Conservation (phyloP, 2,888 invertebrate species). For the Drosophila aldrichi region DNA sequence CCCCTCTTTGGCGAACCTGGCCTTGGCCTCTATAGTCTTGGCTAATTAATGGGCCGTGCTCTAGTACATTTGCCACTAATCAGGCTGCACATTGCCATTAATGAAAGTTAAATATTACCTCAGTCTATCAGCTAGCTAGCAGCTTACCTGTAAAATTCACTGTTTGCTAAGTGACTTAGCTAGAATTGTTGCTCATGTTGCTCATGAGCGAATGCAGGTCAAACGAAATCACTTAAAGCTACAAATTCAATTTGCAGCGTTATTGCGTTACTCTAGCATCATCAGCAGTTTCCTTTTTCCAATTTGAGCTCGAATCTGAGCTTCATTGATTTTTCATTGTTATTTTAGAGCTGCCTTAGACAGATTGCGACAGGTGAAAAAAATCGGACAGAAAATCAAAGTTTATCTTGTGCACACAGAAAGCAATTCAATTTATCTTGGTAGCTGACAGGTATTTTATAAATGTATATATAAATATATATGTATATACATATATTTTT, state of each 20-base stretch:
- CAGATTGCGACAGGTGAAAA: neutral
- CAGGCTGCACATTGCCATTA: conserved; percentile 5
- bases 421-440: neutral
- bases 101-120: conserved; percentile 16
- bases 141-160: neutral
- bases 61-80: conserved; percentile 13
- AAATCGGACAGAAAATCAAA: neutral
- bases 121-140: neutral
- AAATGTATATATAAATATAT: neutral
- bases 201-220: conserved; percentile 33
- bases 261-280: conserved; percentile 2
- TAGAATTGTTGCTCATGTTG: conserved; percentile 18
- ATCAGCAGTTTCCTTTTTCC: conserved; percentile 35
- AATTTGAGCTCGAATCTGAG: conserved; percentile 39
- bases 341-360: neutral
- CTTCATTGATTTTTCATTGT: conserved; percentile 58
- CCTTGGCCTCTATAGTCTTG: neutral
- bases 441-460: neutral
- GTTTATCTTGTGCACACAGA: neutral
- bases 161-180: neutral
- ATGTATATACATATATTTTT: too few relatives aligned
- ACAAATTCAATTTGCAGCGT: conserved; percentile 33
- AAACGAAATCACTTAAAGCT: conserved; percentile 52
- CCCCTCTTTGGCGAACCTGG: neutral
- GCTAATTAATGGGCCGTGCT: conserved; percentile 28